These are phyloP conservation scores for Automeris io DNA, from an alignment of 2,888 invertebrate genomes.

Conservation along the genomic window DNA sequence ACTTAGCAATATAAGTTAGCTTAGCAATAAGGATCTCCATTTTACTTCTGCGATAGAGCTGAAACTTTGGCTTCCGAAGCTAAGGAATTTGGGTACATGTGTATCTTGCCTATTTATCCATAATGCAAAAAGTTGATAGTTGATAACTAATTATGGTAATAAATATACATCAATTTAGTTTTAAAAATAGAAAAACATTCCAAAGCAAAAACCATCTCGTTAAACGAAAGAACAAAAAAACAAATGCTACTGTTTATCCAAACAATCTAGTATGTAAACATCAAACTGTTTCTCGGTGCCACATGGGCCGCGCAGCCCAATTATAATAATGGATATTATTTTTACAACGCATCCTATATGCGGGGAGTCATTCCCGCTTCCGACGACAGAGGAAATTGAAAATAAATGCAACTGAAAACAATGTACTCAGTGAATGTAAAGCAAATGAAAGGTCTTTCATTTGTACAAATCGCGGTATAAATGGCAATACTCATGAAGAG, in stretches of 20 bases:
- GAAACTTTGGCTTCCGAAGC: no score
- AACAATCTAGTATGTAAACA: slow-evolving; percentile 31
- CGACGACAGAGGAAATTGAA: slow-evolving; percentile 32
- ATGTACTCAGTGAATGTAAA: slow-evolving; percentile 15
- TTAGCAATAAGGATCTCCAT: no score
- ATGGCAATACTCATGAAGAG: no score
- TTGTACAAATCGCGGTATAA: neutral
- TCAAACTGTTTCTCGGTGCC: slow-evolving; percentile 35
- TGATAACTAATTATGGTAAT: no score
- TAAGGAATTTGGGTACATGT: no score
- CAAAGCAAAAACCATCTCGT: slow-evolving; percentile 10
- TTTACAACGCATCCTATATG: slow-evolving; percentile 46
- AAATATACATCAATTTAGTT: no score
- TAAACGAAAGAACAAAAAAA: slow-evolving; percentile 7
- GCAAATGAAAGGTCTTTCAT: slow-evolving; percentile 13
- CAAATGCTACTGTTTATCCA: slow-evolving; percentile 6
- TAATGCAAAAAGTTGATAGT: no score
- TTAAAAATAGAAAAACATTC: slow-evolving; percentile 8
- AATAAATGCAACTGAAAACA: slow-evolving; percentile 21
- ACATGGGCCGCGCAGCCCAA: slow-evolving; percentile 43
- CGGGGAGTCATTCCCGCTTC: slow-evolving; percentile 37
- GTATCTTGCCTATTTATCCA: no score
- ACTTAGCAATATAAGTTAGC: no score
- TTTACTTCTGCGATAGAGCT: no score
- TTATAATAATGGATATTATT: slow-evolving; percentile 68